Conservation (phyloP, 2,797 vertebrate genomes). For the Sparidentex hasta region DNA sequence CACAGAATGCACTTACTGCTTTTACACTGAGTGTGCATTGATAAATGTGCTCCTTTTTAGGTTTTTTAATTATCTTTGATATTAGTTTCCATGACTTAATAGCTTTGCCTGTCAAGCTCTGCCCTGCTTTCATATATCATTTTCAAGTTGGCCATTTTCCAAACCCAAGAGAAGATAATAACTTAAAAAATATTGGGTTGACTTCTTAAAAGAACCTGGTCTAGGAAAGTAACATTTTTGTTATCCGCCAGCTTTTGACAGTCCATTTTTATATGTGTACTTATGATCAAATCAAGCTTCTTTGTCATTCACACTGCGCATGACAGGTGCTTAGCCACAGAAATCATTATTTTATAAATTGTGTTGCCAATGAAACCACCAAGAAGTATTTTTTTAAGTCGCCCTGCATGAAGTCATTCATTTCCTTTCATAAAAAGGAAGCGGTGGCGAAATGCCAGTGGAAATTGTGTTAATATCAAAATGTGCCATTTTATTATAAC, state of each 20-base stretch:
- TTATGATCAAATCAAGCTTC: slow-evolving; percentile 56
- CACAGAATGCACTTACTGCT: slow-evolving; percentile 61
- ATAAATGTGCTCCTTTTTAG: slow-evolving; percentile 12
- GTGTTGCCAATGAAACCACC: slow-evolving; percentile 74
- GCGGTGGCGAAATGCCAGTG: slow-evolving; percentile 83
- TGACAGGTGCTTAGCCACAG: slow-evolving; percentile 61
- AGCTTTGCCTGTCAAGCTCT: slow-evolving; percentile 21
- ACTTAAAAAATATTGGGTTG: slow-evolving; percentile 28
- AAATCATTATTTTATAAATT: slow-evolving; percentile 79
- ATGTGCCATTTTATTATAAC: slow-evolving; percentile 98
- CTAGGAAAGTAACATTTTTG: slow-evolving; percentile 28
- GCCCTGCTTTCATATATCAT: slow-evolving; percentile 16
- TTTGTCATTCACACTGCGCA: slow-evolving; percentile 44
- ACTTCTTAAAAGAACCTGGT: slow-evolving; percentile 38
- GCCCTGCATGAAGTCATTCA: slow-evolving; percentile 87
- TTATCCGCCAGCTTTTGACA: slow-evolving; percentile 46
- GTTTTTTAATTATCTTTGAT: slow-evolving; percentile 24
- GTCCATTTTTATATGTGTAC: slow-evolving; percentile 40
- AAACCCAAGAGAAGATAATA: slow-evolving; percentile 11
- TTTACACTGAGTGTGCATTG: slow-evolving; percentile 41
- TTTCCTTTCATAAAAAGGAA: slow-evolving; percentile 79
- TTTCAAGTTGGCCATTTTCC: slow-evolving; percentile 25
- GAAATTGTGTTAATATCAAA: slow-evolving; percentile 86
- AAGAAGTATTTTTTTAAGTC: slow-evolving; percentile 85
- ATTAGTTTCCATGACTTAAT: slow-evolving; percentile 2